Evolutionary conservation across 1,140 invertebrate genomes (phyloP), one percentile per base, ranked within the genome.

Genomic region (Solen grandis): DNA sequence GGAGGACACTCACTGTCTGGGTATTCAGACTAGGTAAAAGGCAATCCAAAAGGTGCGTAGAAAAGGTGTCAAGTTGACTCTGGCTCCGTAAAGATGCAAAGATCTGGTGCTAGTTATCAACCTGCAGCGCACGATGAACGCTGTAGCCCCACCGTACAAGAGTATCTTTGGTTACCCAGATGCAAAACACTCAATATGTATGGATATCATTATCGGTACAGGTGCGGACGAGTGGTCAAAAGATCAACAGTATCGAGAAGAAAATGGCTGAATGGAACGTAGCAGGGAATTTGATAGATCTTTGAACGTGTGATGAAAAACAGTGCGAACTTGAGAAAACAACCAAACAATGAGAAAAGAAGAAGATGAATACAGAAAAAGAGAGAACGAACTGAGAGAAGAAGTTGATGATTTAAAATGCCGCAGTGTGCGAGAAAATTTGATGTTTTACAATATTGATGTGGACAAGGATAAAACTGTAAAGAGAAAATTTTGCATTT

Each of bases 361-460:
- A 2, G 62, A 65, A 14, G 22, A 5, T 10, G 25, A 65, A 19
- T n/a, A 65, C 22, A 13, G 22, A 65, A 25, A 19, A 2, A 38
- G 33, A 38, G 62, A 65, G 25, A n/a, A 13, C 14, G 35, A 65
- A 2, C 14, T 65, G 31, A 65, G 22, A 65, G 22, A 14, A n/a
- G 62, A 65, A 41, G 19, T 65, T 2, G 22, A 38, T 36, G 62
- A 65, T 22, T 22, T 65, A 22, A 65, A 65, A 65, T 36, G 62
- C 33, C 62, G 62, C 62, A 65, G 62, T 31, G 46, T 65, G 62
- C 25, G 62, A 16, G 62, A 65, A n/a, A 65, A 65, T 65, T 22
- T 65, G 13, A n/a, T 65, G 62, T 65, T 65, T 38, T 65, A 65
- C 22, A 65, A 41, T 38, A 36, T 38, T n/a, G 16, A 14, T 5